Evolutionary conservation across 2,888 invertebrate genomes (phyloP), one percentile per base, ranked within the genome.

Genomic region (Opisthograptis luteolata): DNA sequence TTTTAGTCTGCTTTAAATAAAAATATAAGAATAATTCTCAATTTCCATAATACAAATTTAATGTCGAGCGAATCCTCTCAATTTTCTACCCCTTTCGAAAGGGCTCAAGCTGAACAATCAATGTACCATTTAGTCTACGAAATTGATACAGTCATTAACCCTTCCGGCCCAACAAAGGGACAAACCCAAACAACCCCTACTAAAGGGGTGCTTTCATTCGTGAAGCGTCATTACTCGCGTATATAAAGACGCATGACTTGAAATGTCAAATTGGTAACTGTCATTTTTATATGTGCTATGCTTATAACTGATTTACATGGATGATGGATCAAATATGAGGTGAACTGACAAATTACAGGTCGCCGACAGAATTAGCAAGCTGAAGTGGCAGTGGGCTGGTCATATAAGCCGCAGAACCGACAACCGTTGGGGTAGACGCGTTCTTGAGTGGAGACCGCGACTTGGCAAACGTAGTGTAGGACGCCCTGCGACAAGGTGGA

Each of bases 61-160:
- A 40, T 40, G 13, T 22, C 28, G 4, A 36, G n/a, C 4, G 41
- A 34, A 44, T 44, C 34, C 40, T 17, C 10, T 27, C 31, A 49
- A 49, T 49, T 43, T 39, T 20, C 42, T 31, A 12, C 25, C 15
- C 6, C 31, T 1, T 25, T 4, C 24, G 25, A 6, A 28, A 0
- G 19, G 42, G 28, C 50, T 45, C 39, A 51, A 35, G 14, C 27
- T 22, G 30, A 40, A n/a, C 40, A 51, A 45, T 51, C 50, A 51
- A 51, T 45, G 40, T 40, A 34, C 35, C 50, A 35, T 51, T 50
- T 45, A 45, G 50, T 51, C 44, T 35, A 49, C 50, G 39, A 50
- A 50, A 51, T 45, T 44, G 44, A 51, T 44, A 40, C 44, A 51
- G 35, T 19, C 50, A 44, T 50, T 50, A 50, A 49, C 49, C 49